phyloP scores from a whole-genome alignment of 2,113 vertebrate species.

The Sylvietta virens region DNA sequence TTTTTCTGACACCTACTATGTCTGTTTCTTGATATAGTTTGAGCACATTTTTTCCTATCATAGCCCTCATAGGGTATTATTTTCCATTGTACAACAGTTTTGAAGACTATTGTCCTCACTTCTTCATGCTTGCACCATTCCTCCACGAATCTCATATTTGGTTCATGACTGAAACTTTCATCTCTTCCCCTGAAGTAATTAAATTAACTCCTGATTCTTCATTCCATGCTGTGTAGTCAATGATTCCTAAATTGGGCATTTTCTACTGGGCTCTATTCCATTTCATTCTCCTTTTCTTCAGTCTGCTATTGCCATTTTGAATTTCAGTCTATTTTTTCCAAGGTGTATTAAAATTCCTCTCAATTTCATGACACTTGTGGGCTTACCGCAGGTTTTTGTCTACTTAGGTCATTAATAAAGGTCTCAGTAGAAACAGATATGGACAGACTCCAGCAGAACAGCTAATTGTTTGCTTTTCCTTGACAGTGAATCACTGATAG shows the following conservation, averaged over 20 bases:
- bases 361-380: neutral
- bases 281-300: neutral
- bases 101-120: neutral
- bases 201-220: neutral
- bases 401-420: neutral
- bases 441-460: neutral
- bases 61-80: neutral
- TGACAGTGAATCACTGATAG: neutral
- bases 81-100: neutral
- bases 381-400: neutral
- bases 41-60: neutral
- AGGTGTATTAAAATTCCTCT: neutral
- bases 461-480: neutral
- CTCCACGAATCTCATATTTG: neutral
- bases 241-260: neutral
- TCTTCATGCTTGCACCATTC: neutral
- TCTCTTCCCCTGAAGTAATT: neutral
- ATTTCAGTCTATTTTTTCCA: neutral
- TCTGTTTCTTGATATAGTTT: neutral
- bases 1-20: neutral
- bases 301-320: neutral
- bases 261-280: neutral
- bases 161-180: neutral
- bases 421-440: neutral
- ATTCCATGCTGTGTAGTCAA: neutral